Percentiles rank a stretch among this genome's conserved stretches.
phyloP scores from a whole-genome alignment of 2,797 vertebrate species.

The Acanthopagrus latus region DNA sequence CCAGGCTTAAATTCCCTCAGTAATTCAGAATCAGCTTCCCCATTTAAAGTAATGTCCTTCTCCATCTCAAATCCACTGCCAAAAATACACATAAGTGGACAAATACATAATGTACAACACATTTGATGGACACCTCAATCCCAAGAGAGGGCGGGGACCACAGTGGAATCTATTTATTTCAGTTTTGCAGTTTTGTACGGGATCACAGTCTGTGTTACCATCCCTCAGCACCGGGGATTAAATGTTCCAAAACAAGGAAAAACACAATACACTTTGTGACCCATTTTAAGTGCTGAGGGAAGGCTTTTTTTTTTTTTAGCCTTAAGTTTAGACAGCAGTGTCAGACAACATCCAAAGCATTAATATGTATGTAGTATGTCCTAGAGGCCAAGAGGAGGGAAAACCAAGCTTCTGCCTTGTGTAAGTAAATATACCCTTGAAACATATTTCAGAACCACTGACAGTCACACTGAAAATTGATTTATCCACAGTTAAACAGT shows the following conservation, averaged over 20 bases:
- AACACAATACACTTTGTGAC: conserved; percentile 31
- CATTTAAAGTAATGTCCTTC: conserved; percentile 3
- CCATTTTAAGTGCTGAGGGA: conserved; percentile 41
- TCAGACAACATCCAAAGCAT: conserved; percentile 26
- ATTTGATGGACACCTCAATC: conserved; percentile 38
- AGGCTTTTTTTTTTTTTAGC: conserved; percentile 17
- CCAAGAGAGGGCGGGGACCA: conserved; percentile 23
- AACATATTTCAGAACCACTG: conserved; percentile 22
- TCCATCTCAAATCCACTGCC: neutral
- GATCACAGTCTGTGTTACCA: conserved; percentile 18
- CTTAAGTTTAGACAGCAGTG: conserved; percentile 33
- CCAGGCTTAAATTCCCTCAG: neutral
- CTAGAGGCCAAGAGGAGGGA: neutral
- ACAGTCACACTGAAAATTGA: conserved; percentile 32
- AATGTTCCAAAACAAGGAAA: conserved; percentile 37
- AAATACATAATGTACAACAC: conserved; percentile 33
- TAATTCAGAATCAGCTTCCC: conserved; percentile 17
- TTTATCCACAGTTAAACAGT: conserved; percentile 20
- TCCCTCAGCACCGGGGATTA: conserved; percentile 30
- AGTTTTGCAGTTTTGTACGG: conserved; percentile 13
- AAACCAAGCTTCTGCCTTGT: conserved; percentile 2
- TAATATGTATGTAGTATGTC: conserved; percentile 41
- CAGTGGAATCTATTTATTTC: neutral
- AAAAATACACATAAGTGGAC: conserved; percentile 1
- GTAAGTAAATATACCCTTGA: conserved; percentile 5